phyloP scores from a whole-genome alignment of 2,113 vertebrate genomes.

The Lagopus muta region DNA sequence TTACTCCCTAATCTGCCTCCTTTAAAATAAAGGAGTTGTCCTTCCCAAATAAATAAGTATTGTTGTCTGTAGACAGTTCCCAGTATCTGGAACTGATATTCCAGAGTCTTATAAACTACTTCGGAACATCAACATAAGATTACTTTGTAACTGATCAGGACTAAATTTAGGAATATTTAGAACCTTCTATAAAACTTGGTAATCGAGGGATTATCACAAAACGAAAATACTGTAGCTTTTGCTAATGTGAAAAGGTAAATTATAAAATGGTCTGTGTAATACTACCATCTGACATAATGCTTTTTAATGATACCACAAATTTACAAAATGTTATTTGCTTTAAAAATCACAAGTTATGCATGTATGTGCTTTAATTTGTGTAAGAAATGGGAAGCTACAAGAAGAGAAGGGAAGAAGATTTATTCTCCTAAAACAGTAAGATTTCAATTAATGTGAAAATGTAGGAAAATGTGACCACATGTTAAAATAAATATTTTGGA shows the following conservation, averaged over 20 bases:
- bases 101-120: neutral
- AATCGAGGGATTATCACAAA: neutral
- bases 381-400: neutral
- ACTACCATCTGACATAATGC: neutral
- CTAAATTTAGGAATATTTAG: neutral
- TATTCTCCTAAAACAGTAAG: constrained; percentile 60
- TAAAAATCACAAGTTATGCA: constrained; percentile 13
- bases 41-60: neutral
- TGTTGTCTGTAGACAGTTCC: neutral
- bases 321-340: constrained; percentile 56
- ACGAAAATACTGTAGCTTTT: neutral
- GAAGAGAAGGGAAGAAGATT: neutral
- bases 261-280: neutral
- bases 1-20: neutral
- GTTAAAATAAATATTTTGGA: constrained; percentile 75
- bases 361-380: neutral
- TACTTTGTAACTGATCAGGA: neutral
- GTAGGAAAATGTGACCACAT: constrained; percentile 71
- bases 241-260: neutral
- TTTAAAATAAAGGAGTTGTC: constrained; percentile 30
- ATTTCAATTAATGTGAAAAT: constrained; percentile 76
- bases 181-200: neutral
- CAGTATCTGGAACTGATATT: neutral
- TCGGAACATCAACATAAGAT: neutral
- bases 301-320: constrained; percentile 54